These are phyloP conservation scores for Dexiosoma caninum DNA, from an alignment of 2,888 invertebrate genomes.

Conservation along the genomic window DNA sequence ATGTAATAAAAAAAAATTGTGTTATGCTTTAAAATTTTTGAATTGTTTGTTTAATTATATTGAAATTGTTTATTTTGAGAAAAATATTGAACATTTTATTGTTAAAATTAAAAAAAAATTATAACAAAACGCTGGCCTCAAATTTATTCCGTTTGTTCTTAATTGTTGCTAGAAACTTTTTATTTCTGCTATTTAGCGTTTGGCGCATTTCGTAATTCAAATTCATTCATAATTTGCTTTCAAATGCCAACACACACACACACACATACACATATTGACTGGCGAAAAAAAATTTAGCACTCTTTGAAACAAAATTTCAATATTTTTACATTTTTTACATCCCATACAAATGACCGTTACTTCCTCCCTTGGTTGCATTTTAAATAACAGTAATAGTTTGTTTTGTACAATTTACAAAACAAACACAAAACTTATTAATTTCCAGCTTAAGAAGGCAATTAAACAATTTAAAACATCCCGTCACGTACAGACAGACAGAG, in stretches of 20 bases:
- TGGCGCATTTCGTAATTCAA: conserved; percentile 5
- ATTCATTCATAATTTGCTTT: conserved; percentile 28
- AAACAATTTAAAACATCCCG: conserved; percentile 75
- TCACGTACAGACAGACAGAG: conserved; percentile 69
- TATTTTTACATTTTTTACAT: conserved; percentile 52
- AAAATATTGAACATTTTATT: too few species aligned
- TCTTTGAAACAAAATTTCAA: too few species aligned
- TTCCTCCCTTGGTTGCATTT: conserved; percentile 65
- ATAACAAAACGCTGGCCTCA: too few species aligned
- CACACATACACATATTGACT: too few species aligned
- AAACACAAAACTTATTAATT: conserved; percentile 69
- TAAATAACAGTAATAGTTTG: conserved; percentile 58
- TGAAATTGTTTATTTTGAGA: too few species aligned
- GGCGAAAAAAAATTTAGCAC: too few species aligned
- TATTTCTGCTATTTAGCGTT: neutral
- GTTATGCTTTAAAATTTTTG: too few species aligned
- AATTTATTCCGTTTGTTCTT: too few species aligned
- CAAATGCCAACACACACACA: neutral
- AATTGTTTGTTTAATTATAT: too few species aligned
- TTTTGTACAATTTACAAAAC: conserved; percentile 5
- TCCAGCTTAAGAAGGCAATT: conserved; percentile 72
- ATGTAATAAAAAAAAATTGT: too few species aligned
- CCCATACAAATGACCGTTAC: conserved; percentile 64
- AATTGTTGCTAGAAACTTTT: too few species aligned
- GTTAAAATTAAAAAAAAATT: too few species aligned